Conservation (phyloP, 2,113 vertebrate genomes). For the Lates calcarifer region DNA sequence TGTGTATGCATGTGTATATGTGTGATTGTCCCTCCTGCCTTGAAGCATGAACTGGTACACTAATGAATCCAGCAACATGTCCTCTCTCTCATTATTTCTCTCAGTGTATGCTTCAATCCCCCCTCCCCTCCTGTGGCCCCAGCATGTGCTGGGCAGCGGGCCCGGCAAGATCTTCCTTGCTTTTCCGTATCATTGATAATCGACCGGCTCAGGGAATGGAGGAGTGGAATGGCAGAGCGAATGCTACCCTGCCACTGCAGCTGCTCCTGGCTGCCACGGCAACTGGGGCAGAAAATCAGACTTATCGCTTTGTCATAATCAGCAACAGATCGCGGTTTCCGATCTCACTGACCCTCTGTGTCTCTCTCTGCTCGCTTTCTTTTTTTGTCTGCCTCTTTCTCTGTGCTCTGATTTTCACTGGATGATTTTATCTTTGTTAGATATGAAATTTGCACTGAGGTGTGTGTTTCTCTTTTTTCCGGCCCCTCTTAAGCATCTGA, state of each 20-base stretch:
- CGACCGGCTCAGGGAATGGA: conserved; percentile 64
- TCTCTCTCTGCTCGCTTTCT: conserved; percentile 12
- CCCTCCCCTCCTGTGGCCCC: not conserved
- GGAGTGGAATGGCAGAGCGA: conserved; percentile 45
- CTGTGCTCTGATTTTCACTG: not conserved
- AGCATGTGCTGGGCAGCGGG: conserved; percentile 48
- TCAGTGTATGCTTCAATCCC: not conserved
- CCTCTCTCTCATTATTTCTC: conserved; percentile 3
- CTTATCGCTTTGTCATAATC: conserved; percentile 72
- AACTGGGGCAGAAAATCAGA: conserved; percentile 84
- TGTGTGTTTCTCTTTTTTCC: not conserved
- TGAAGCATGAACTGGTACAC: conserved; percentile 34
- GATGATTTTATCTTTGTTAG: conserved; percentile 3
- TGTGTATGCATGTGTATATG: not conserved
- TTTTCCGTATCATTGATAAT: conserved; percentile 78
- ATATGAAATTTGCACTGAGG: not conserved
- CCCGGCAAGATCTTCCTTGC: conserved; percentile 55
- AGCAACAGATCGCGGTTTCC: conserved; percentile 43
- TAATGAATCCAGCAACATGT: conserved; percentile 33
- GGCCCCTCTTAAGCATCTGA: not conserved
- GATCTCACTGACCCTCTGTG: conserved; percentile 27
- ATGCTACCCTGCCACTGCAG: conserved; percentile 66
- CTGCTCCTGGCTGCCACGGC: conserved; percentile 72
- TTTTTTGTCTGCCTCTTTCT: conserved; percentile 3
- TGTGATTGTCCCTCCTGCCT: not conserved